Evolutionary conservation across 2,888 invertebrate genomes (phyloP), one percentile per base, ranked within the genome.

Genomic region (Yponomeuta cagnagella): DNA sequence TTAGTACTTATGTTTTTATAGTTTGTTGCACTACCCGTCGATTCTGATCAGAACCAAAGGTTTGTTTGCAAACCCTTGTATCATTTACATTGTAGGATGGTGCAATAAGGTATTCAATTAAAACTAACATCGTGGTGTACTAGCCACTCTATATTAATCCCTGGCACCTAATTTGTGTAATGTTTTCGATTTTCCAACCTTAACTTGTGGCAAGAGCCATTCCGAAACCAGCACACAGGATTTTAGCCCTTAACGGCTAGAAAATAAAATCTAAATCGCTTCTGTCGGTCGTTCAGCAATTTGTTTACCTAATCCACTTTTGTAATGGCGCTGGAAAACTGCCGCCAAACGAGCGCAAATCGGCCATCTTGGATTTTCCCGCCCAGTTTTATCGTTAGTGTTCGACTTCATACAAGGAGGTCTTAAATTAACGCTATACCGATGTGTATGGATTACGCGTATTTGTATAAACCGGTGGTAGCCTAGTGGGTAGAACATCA

Each of bases 181-280:
- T 86, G 87, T 85, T 86, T 86, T 81, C 80, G 82, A 83, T 86
- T 85, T 86, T 83, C 81, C 83, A 81, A 82, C 85, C 85, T 86
- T 85, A 43, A 84, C 86, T 86, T 86, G 86, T 82, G 84, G 84
- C 81, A 77, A 78, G 77, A 77, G 78, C 75, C 76, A 76, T 80
- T 82, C 79, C 77, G 74, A 76, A 73, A 74, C 63, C 73, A 69
- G n/a, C 73, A 73, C 75, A 48, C 70, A 37, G 12, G 63, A 1
- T 5, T 48, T 33, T 63, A 23, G 12, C 10, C 63, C 33, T 33
- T 63, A 10, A 37, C n/a, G 12, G 1, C 33, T 8, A 2, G 15
- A 70, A 1, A 2, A 37, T 68, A 63, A 33, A 15, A 23, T 6
- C 48, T 33, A 63, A 23, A 37, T 70, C 63, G 23, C 12, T n/a